Evolutionary conservation across 2,113 vertebrate species (phyloP).

Genomic region (Rhadina sibilatrix): DNA sequence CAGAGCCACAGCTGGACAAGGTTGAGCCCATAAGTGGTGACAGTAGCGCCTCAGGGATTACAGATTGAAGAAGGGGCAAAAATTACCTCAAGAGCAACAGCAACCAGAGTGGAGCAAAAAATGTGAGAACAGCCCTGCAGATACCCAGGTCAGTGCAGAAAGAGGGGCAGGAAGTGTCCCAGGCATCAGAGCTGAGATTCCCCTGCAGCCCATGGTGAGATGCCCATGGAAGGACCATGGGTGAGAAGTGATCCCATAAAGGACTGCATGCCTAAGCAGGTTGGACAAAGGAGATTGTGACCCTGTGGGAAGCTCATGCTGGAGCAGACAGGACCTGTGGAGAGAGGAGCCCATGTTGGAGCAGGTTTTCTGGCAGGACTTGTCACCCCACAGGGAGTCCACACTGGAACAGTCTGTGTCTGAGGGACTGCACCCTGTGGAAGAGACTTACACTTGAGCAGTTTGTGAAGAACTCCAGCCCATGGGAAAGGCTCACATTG

Average conservation of each 20-base stretch:
- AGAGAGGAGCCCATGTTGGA: background rate
- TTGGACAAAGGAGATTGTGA: background rate
- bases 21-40: too few relatives aligned
- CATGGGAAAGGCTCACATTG: background rate
- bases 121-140: background rate
- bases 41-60: rapidly evolving
- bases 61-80: background rate
- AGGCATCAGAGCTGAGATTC: background rate
- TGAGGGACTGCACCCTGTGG: background rate
- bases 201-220: background rate
- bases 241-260: background rate
- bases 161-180: background rate
- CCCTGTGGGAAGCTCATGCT: rapidly evolving
- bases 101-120: background rate
- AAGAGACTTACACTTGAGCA: background rate
- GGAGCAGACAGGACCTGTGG: background rate
- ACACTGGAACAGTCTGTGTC: background rate
- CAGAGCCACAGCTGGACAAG: background rate
- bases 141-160: background rate
- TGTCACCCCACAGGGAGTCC: background rate
- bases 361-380: background rate
- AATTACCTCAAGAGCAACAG: background rate
- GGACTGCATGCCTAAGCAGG: background rate
- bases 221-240: background rate
- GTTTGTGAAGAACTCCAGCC: background rate